Evolutionary conservation across 64 coral and sea anemone species (phyloP).

Genomic region (Acropora tenuis): DNA sequence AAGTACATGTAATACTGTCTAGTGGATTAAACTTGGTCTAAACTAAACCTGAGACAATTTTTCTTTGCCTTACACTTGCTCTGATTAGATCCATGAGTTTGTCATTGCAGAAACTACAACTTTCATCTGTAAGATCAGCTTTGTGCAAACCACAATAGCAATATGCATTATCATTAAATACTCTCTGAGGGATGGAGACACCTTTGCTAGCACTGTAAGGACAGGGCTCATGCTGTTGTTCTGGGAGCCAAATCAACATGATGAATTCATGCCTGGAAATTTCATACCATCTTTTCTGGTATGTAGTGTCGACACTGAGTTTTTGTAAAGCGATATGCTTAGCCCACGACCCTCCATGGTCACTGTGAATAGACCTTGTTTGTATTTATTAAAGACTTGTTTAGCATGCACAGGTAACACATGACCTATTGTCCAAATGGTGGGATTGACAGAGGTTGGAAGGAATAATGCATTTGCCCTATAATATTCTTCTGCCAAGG

Average conservation of each 20-base stretch:
- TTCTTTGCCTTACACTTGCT: no score
- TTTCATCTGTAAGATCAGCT: no score
- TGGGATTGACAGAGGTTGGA: not conserved
- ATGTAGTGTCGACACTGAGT: conserved; percentile 56
- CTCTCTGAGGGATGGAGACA: conserved; percentile 51
- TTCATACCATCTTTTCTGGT: conserved; percentile 65
- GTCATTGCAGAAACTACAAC: no score
- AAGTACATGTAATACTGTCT: no score
- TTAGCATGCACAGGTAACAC: conserved; percentile 71
- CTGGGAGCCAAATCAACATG: conserved; percentile 61
- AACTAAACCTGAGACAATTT: no score
- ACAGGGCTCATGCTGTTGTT: conserved; percentile 52
- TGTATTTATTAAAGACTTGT: conserved; percentile 69
- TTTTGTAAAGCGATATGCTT: conserved; percentile 72
- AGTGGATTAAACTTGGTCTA: no score
- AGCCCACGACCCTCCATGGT: conserved; percentile 68
- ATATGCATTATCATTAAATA: no score
- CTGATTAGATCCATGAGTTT: no score
- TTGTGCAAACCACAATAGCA: no score
- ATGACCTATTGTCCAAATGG: conserved; percentile 60
- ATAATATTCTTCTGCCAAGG: conserved; percentile 61
- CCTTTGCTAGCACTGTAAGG: conserved; percentile 33
- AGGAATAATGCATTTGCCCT: conserved; percentile 72
- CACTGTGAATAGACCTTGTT: conserved; percentile 60
- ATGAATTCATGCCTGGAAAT: conserved; percentile 57